A percentile compares a stretch with the other conserved stretches of the same genome.
Conservation (phyloP, 2,113 vertebrate genomes). For the Dipodomys merriami region DNA sequence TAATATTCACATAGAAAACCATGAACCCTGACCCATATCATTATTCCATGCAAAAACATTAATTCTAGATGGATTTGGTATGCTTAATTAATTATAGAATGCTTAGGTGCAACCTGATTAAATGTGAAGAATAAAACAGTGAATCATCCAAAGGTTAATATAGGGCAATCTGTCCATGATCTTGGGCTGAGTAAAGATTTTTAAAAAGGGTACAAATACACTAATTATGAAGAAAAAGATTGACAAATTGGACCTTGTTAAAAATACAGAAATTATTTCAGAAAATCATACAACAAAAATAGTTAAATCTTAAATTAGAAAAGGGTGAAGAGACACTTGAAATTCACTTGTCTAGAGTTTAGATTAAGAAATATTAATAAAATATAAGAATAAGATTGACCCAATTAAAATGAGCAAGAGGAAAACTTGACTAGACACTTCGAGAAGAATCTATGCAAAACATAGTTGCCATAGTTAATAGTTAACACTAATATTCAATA, state of each 20-base stretch:
- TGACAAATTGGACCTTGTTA: not conserved
- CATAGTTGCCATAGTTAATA: not conserved
- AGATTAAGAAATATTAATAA: not conserved
- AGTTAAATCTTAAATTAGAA: slow-evolving; percentile 40
- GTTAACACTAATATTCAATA: not conserved
- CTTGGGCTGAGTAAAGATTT: not conserved
- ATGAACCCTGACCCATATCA: not conserved
- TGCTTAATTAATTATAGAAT: slow-evolving; percentile 30
- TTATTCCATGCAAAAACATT: not conserved
- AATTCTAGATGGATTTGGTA: slow-evolving; percentile 24
- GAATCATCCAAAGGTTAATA: not conserved
- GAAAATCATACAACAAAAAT: not conserved
- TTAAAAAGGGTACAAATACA: not conserved
- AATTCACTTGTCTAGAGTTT: not conserved
- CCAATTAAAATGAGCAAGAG: slow-evolving; percentile 18
- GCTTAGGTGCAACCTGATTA: slow-evolving; percentile 17
- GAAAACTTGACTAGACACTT: not conserved
- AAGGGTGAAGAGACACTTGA: not conserved
- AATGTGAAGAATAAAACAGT: not conserved
- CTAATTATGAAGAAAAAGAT: not conserved
- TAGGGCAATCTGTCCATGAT: not conserved
- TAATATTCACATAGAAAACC: not conserved
- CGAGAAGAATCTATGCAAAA: not conserved
- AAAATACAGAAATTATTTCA: slow-evolving; percentile 32
- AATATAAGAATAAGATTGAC: not conserved